Conservation (phyloP, 2,797 vertebrate species). For the Vultur gryphus region DNA sequence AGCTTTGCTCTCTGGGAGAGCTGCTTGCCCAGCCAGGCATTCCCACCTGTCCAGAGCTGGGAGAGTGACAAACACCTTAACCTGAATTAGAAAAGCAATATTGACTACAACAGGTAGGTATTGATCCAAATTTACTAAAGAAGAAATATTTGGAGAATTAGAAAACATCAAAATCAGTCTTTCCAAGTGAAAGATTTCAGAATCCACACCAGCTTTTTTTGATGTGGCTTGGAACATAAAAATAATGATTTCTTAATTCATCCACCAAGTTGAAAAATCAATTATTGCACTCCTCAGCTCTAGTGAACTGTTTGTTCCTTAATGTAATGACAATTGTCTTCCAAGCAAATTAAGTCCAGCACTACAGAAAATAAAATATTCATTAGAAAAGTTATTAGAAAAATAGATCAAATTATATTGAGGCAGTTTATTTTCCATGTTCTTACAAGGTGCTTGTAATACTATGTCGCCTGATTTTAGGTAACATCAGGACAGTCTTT, state of each 20-base stretch:
- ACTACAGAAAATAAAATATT: conserved; percentile 64
- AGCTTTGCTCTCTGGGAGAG: neutral
- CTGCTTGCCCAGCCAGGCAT: neutral
- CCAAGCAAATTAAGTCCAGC: conserved; percentile 50
- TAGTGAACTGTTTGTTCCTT: conserved; percentile 32
- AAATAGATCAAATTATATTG: conserved; percentile 65
- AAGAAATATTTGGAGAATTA: neutral
- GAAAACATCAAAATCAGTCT: neutral
- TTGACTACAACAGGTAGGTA: neutral
- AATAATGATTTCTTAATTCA: conserved; percentile 21
- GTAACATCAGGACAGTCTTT: neutral
- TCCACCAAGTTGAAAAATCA: conserved; percentile 26
- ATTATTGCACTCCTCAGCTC: conserved; percentile 7
- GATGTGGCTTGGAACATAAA: neutral
- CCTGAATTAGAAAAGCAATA: neutral
- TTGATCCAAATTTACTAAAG: neutral
- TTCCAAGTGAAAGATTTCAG: neutral
- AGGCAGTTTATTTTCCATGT: conserved; percentile 37
- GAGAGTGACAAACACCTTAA: neutral
- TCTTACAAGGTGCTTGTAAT: neutral
- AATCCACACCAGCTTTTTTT: neutral
- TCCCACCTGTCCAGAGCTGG: neutral
- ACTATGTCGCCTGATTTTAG: neutral
- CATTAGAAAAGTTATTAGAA: conserved; percentile 66
- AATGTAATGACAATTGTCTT: conserved; percentile 38